Evolutionary conservation across 2,797 vertebrate species (phyloP).

Genomic region (Clarias pachynema): DNA sequence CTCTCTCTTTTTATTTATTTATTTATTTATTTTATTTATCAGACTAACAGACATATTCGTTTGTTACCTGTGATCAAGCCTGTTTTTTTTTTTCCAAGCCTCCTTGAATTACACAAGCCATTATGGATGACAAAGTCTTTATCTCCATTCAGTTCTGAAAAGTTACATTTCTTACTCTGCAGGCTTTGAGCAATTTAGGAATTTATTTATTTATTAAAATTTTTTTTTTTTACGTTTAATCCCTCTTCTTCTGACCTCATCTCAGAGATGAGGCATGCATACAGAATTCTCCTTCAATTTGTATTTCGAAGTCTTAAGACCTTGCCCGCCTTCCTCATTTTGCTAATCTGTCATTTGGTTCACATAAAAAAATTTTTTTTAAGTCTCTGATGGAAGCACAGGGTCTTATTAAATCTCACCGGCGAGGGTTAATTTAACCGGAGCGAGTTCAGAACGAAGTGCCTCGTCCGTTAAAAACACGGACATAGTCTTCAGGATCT

Average conservation of each 20-base stretch:
- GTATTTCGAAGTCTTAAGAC: not conserved
- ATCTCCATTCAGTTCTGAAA: not conserved
- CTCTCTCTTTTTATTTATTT: not conserved
- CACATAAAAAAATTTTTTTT: not conserved
- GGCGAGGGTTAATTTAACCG: not conserved
- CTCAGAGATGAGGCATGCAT: constrained; percentile 16
- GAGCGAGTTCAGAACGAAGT: not conserved
- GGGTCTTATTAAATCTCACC: constrained; percentile 33
- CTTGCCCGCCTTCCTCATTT: not conserved
- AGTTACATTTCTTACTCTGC: constrained; percentile 9
- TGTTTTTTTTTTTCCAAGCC: not conserved
- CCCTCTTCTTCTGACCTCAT: not conserved
- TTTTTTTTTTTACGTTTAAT: constrained; percentile 8
- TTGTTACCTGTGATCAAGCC: too few species aligned
- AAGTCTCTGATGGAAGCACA: constrained; percentile 12
- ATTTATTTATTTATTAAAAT: not conserved
- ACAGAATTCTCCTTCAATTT: constrained; percentile 13
- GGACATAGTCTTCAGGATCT: constrained; percentile 61
- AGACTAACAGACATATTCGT: too few species aligned
- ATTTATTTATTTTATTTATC: not conserved
- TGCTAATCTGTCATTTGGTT: constrained; percentile 17
- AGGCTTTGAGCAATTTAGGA: not conserved
- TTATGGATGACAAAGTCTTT: not conserved
- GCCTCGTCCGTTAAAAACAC: constrained; percentile 33
- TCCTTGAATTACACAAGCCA: not conserved